Conservation (phyloP, 1,140 invertebrate genomes). For the Hormaphis cornu region DNA sequence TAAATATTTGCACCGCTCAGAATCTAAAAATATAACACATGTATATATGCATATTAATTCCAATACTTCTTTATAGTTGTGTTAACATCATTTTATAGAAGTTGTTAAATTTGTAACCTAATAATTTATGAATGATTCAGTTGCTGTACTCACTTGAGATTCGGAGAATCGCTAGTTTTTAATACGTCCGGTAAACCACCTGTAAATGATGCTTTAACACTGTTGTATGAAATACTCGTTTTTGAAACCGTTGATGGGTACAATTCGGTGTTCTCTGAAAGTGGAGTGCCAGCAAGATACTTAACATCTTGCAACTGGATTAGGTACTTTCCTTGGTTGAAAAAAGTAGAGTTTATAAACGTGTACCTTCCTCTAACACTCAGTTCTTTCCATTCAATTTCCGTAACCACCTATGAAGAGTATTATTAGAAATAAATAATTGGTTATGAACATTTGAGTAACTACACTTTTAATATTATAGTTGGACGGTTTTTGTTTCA, state of each 20-base stretch:
- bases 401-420: background rate
- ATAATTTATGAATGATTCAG: no score
- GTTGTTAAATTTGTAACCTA: no score
- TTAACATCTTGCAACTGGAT: conserved; percentile 8
- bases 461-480: background rate
- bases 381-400: conserved; percentile 15
- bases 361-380: conserved; percentile 11
- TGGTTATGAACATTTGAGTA: background rate
- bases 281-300: background rate
- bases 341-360: conserved; percentile 7
- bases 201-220: background rate
- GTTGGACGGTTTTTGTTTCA: background rate
- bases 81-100: no score
- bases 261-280: background rate
- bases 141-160: conserved; percentile 8
- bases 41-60: no score
- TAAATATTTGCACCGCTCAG: no score
- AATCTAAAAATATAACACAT: no score
- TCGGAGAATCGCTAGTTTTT: background rate
- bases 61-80: no score
- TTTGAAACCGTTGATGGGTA: conserved; percentile 5
- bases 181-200: background rate
- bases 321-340: conserved; percentile 16
- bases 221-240: conserved; percentile 15
- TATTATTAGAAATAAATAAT: background rate